Percentiles rank a stretch among this genome's conserved stretches.
phyloP scores from a whole-genome alignment of 2,797 vertebrate species.

The Falco novaeseelandiae region DNA sequence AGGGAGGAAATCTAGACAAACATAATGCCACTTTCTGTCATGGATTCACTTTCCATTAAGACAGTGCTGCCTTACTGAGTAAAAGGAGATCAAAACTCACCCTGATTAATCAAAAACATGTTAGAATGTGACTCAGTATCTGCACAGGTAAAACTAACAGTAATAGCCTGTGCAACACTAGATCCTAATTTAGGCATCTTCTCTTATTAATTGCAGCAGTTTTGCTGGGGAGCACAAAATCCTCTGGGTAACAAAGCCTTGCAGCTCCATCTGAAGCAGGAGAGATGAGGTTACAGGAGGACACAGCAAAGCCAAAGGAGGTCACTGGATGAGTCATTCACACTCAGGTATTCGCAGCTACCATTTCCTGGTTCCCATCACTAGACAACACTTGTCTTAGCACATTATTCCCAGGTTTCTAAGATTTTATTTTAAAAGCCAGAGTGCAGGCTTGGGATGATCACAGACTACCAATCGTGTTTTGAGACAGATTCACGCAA shows the following conservation, averaged over 20 bases:
- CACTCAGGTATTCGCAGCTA: slow-evolving; percentile 56
- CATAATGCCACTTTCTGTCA: background rate
- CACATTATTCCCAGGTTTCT: slow-evolving; percentile 55
- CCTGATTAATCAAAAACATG: background rate
- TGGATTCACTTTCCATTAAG: background rate
- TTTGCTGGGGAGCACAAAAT: slow-evolving; percentile 1
- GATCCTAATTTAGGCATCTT: background rate
- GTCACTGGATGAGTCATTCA: slow-evolving; percentile 38
- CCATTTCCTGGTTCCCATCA: slow-evolving; percentile 63
- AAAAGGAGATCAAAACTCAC: background rate
- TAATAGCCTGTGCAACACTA: background rate
- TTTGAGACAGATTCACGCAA: background rate
- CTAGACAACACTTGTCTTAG: slow-evolving; percentile 54
- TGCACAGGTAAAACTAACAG: background rate
- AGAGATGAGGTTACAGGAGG: slow-evolving; percentile 44
- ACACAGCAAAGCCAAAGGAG: slow-evolving; percentile 37
- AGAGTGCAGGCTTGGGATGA: background rate
- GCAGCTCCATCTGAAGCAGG: background rate
- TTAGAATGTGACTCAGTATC: background rate
- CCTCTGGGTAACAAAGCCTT: slow-evolving; percentile 14
- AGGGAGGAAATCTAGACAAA: background rate
- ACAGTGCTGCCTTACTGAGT: background rate
- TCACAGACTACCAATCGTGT: background rate
- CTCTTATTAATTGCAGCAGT: slow-evolving; percentile 10
- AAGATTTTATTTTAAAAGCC: slow-evolving; percentile 46